phyloP scores from a whole-genome alignment of 1,140 invertebrate species.

The Eurosta solidaginis region DNA sequence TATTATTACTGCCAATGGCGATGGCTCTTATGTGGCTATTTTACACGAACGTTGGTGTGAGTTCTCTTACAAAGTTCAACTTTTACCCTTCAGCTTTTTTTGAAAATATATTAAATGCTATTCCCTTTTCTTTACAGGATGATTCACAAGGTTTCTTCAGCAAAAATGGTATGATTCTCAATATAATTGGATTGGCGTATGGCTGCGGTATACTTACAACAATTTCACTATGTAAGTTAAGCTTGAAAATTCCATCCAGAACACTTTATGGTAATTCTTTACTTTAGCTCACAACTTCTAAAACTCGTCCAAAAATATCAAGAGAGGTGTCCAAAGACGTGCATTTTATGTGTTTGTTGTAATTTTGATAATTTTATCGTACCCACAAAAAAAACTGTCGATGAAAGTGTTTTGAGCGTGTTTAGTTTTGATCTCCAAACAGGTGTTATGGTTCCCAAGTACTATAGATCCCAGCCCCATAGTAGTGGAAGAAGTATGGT shows the following conservation, averaged over 20 bases:
- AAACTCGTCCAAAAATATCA: too few relatives aligned
- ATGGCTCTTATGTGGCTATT: slow-evolving; percentile 80
- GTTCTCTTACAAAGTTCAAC: slow-evolving; percentile 20
- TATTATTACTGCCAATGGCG: slow-evolving; percentile 77
- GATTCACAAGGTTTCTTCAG: slow-evolving; percentile 77
- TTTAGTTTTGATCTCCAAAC: too few relatives aligned
- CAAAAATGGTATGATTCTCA: slow-evolving; percentile 80
- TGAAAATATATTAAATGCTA: neutral
- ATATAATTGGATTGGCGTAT: slow-evolving; percentile 76
- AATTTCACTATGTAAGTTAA: slow-evolving; percentile 73
- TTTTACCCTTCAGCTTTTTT: neutral
- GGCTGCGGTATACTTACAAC: slow-evolving; percentile 80
- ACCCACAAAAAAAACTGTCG: too few relatives aligned
- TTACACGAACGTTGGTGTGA: slow-evolving; percentile 73
- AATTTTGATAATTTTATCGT: too few relatives aligned
- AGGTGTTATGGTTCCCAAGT: too few relatives aligned
- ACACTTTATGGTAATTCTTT: neutral
- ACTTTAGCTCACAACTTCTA: too few relatives aligned
- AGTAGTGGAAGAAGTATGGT: too few relatives aligned
- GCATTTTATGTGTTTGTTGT: too few relatives aligned
- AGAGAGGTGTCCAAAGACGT: too few relatives aligned
- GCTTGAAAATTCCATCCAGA: too few relatives aligned
- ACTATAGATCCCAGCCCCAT: too few relatives aligned
- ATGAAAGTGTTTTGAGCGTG: too few relatives aligned
- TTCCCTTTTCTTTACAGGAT: slow-evolving; percentile 57